A percentile compares a stretch with the other conserved stretches of the same genome.
These are phyloP conservation scores for Chironomus striatipennis DNA, from an alignment of 1,140 invertebrate genomes.

Conservation along the genomic window DNA sequence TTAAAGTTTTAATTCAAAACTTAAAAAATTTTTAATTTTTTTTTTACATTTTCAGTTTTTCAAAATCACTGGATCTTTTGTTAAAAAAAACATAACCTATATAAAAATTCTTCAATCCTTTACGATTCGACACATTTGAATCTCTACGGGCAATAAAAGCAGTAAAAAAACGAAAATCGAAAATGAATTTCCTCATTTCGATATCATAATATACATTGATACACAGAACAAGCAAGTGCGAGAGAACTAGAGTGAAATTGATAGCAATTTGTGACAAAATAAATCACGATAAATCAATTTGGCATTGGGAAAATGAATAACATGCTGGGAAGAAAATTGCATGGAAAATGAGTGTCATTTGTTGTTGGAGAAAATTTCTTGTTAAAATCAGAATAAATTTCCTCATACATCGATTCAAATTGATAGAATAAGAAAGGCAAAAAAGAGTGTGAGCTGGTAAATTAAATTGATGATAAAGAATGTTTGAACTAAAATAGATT, in stretches of 20 bases:
- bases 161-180: neutral
- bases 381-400: too few relatives aligned
- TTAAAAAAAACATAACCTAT: too few relatives aligned
- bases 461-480: too few relatives aligned
- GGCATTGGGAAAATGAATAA: neutral
- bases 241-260: neutral
- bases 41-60: too few relatives aligned
- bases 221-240: neutral
- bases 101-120: too few relatives aligned
- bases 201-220: constrained; percentile 2
- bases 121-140: neutral
- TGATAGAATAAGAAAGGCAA: too few relatives aligned
- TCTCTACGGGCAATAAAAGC: neutral
- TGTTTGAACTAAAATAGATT: too few relatives aligned
- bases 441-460: too few relatives aligned
- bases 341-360: constrained; percentile 12
- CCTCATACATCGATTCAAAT: too few relatives aligned
- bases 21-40: too few relatives aligned
- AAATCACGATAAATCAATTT: constrained; percentile 14
- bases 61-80: too few relatives aligned
- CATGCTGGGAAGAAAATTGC: neutral
- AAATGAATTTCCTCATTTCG: neutral
- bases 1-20: too few relatives aligned
- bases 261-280: constrained; percentile 14
- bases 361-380: neutral